Evolutionary conservation across 1,140 invertebrate species (phyloP).

Genomic region (Wasmannia auropunctata): DNA sequence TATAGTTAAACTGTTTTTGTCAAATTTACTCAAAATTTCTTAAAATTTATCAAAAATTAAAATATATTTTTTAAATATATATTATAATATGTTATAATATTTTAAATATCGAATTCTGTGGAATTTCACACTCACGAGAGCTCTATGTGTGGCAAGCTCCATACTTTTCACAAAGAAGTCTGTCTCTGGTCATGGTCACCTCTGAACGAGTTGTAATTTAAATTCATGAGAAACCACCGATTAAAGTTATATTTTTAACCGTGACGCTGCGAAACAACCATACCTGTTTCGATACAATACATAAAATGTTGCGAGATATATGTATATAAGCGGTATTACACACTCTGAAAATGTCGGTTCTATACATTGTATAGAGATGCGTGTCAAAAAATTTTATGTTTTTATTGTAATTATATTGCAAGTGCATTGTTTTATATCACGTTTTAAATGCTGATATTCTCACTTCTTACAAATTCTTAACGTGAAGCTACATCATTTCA

Average conservation of each 20-base stretch:
- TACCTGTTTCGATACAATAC: not conserved
- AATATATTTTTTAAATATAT: too few relatives aligned
- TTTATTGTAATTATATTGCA: not conserved
- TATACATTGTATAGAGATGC: not conserved
- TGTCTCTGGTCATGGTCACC: not conserved
- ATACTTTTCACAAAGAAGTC: too few relatives aligned
- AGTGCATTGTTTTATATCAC: not conserved
- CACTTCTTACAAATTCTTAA: not conserved
- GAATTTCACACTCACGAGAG: too few relatives aligned
- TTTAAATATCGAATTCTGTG: too few relatives aligned
- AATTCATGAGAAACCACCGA: not conserved
- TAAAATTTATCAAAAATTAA: too few relatives aligned
- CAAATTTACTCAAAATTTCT: too few relatives aligned
- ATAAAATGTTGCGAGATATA: not conserved
- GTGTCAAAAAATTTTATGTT: not conserved
- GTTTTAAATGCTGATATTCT: not conserved
- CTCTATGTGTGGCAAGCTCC: too few relatives aligned
- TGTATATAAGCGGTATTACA: not conserved
- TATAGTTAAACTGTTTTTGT: too few relatives aligned
- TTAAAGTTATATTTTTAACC: slow-evolving; percentile 43
- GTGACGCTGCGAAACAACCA: not conserved
- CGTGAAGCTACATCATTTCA: not conserved
- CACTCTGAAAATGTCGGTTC: not conserved
- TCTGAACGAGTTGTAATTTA: not conserved
- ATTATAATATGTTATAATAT: too few relatives aligned